phyloP scores from a whole-genome alignment of 2,888 invertebrate genomes.

The Acleris cristana region DNA sequence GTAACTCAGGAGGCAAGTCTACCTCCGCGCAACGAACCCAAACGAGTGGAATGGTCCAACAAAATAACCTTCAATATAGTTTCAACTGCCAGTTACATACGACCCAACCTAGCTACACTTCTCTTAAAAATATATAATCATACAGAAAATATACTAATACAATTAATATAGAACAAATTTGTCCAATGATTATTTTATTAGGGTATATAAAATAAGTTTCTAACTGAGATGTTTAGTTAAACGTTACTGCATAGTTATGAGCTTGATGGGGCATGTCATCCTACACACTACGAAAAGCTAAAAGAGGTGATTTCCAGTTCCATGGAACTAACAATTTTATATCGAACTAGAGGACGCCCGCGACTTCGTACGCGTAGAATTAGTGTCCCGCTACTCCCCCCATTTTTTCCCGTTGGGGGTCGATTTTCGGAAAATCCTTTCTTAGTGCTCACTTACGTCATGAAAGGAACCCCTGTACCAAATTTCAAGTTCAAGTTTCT shows the following conservation, averaged over 20 bases:
- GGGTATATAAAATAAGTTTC: slow-evolving; percentile 58
- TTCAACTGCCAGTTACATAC: slow-evolving; percentile 38
- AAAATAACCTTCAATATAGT: slow-evolving; percentile 27
- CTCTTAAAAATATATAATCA: slow-evolving; percentile 66
- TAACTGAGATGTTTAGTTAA: slow-evolving; percentile 66
- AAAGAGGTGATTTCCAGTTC: no score
- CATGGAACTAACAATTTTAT: no score
- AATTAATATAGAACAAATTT: slow-evolving; percentile 59
- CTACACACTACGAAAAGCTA: slow-evolving; percentile 5
- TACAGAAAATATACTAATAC: slow-evolving; percentile 59
- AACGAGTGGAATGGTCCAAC: slow-evolving; percentile 35
- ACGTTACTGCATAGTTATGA: slow-evolving; percentile 54
- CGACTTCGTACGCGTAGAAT: no score
- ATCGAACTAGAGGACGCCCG: no score
- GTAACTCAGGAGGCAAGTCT: no score
- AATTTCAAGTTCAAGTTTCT: no score
- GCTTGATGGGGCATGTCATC: slow-evolving; percentile 2
- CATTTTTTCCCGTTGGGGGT: no score
- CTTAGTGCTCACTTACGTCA: no score
- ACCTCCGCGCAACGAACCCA: slow-evolving; percentile 10
- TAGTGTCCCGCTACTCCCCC: no score
- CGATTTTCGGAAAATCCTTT: no score
- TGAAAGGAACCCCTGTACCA: no score
- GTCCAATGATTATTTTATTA: slow-evolving; percentile 58
- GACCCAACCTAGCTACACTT: slow-evolving; percentile 59